These are phyloP conservation scores for Oostethus manadensis DNA, from an alignment of 2,113 vertebrate genomes.

Conservation along the genomic window DNA sequence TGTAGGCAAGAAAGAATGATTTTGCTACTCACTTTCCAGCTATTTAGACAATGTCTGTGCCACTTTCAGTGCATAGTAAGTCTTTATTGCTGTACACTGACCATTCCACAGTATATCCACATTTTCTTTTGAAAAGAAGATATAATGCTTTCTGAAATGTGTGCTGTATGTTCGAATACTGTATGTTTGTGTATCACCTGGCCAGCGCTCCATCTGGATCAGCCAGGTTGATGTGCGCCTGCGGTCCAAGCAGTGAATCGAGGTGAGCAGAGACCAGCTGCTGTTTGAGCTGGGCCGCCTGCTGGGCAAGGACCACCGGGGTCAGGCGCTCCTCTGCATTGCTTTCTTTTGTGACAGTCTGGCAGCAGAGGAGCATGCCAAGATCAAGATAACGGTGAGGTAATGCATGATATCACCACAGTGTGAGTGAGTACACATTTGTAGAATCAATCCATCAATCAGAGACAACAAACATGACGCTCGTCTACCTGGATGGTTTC, in stretches of 20 bases:
- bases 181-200: slow-evolving; percentile 66
- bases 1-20: no score
- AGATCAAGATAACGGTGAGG: neutral
- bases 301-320: slow-evolving; percentile 83
- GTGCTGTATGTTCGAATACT: no score
- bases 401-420: neutral
- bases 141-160: no score
- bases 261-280: slow-evolving; percentile 88
- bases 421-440: neutral
- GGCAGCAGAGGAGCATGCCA: neutral
- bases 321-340: slow-evolving; percentile 85
- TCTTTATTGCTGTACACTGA: no score
- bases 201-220: slow-evolving; percentile 91
- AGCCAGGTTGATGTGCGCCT: slow-evolving; percentile 84
- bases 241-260: slow-evolving; percentile 86
- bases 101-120: no score
- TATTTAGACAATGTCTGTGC: no score
- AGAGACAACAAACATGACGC: neutral
- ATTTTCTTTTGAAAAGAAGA: no score
- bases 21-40: no score
- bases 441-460: neutral
- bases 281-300: slow-evolving; percentile 85
- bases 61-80: no score
- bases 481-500: slow-evolving; percentile 82
- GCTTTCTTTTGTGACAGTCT: slow-evolving; percentile 81